These are phyloP conservation scores for Isoperla grammatica DNA, from an alignment of 2,888 invertebrate species.

Conservation along the genomic window DNA sequence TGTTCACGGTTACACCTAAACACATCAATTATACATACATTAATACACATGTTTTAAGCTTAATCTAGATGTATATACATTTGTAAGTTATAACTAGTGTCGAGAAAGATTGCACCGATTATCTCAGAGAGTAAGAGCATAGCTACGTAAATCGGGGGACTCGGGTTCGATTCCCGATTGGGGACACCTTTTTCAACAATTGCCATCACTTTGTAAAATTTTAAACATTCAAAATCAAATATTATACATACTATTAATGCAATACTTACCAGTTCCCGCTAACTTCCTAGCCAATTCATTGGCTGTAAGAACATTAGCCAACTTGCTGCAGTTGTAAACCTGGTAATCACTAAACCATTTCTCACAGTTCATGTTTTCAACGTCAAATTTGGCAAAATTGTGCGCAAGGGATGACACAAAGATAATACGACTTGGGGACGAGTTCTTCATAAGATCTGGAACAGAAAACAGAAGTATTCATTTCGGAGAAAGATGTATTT, in stretches of 20 bases:
- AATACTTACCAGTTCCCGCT: constrained; percentile 24
- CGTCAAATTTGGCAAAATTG: constrained; percentile 21
- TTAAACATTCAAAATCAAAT: no score
- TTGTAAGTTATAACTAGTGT: no score
- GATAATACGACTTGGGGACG: constrained; percentile 28
- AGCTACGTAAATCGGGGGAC: no score
- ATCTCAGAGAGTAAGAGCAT: no score
- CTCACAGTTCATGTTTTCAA: constrained; percentile 27
- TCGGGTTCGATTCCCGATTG: no score
- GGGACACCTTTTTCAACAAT: no score
- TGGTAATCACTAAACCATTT: background rate
- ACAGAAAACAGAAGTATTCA: background rate
- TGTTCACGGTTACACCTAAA: constrained; percentile 38
- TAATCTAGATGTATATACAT: no score
- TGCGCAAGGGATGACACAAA: constrained; percentile 28
- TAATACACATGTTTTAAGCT: background rate
- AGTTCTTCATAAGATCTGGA: constrained; percentile 33
- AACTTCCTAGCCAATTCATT: constrained; percentile 27
- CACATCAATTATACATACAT: background rate
- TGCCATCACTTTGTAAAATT: no score
- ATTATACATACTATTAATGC: background rate
- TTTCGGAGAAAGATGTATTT: no score
- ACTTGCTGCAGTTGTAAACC: constrained; percentile 24
- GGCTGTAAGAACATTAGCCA: constrained; percentile 28
- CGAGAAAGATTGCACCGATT: no score